Conservation (phyloP, 1,140 invertebrate genomes). For the Drosophila teissieri region DNA sequence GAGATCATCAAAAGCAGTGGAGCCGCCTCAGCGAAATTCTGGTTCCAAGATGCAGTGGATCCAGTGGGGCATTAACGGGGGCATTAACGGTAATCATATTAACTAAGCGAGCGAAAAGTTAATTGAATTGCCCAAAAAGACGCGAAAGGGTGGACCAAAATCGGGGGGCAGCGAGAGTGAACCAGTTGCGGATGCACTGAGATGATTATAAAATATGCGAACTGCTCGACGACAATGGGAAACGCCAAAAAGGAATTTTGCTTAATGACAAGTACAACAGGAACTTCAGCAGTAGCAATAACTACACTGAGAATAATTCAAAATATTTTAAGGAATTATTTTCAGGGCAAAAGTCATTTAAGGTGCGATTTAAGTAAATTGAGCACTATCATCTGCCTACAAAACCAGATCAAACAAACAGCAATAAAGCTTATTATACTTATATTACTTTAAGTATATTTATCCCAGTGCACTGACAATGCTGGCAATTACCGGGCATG, state of each 20-base stretch:
- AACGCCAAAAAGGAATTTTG: conserved; percentile 70
- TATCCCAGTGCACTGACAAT: conserved; percentile 40
- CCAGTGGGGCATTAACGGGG: not conserved
- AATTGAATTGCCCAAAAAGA: conserved; percentile 73
- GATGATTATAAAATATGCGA: conserved; percentile 65
- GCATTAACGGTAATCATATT: conserved; percentile 71
- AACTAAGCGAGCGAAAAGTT: conserved; percentile 59
- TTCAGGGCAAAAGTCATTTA: too few relatives aligned
- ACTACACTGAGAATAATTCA: conserved; percentile 3
- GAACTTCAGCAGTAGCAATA: conserved; percentile 18
- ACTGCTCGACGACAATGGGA: conserved; percentile 64
- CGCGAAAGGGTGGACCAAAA: conserved; percentile 9
- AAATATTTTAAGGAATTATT: not conserved
- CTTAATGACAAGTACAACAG: conserved; percentile 50
- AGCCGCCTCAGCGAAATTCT: conserved; percentile 30
- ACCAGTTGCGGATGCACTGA: conserved; percentile 58
- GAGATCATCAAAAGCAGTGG: conserved; percentile 58
- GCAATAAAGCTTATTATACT: too few relatives aligned
- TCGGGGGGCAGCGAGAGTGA: conserved; percentile 4
- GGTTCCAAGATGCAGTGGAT: conserved; percentile 4
- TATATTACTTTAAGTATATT: not conserved
- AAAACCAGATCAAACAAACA: too few relatives aligned
- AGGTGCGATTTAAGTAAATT: too few relatives aligned
- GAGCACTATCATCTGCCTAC: too few relatives aligned
- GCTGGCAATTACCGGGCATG: conserved; percentile 64